Evolutionary conservation across 2,888 invertebrate species (phyloP).

Genomic region (Pemphredon lugubris): DNA sequence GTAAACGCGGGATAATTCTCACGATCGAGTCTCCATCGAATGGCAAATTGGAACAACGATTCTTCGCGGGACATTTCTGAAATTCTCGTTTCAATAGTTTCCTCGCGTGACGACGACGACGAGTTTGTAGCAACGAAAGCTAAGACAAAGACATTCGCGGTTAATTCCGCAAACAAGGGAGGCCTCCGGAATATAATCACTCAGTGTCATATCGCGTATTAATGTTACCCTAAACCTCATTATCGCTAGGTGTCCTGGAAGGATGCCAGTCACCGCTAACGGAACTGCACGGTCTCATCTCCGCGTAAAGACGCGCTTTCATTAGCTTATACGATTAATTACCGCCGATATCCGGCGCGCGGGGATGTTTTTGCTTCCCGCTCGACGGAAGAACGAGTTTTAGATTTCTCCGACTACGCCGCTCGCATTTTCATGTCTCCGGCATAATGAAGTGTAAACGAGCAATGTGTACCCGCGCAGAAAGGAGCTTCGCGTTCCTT

Average conservation of each 20-base stretch:
- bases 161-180: neutral
- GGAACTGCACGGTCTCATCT: constrained; percentile 22
- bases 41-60: too few relatives aligned
- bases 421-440: constrained; percentile 24
- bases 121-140: too few relatives aligned
- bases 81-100: too few relatives aligned
- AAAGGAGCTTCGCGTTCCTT: constrained; percentile 27
- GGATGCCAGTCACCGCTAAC: constrained; percentile 16
- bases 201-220: constrained; percentile 26
- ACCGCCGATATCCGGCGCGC: constrained; percentile 6
- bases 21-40: too few relatives aligned
- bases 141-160: neutral
- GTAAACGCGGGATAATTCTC: too few relatives aligned
- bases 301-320: constrained; percentile 28
- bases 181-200: constrained; percentile 28
- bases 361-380: neutral
- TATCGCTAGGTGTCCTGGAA: constrained; percentile 20
- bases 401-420: constrained; percentile 20
- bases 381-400: constrained; percentile 12
- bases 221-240: constrained; percentile 13
- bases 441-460: constrained; percentile 52
- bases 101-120: too few relatives aligned
- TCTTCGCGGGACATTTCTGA: too few relatives aligned
- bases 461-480: constrained; percentile 27
- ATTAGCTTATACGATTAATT: constrained; percentile 40